Conservation (phyloP, 1,140 invertebrate species). For the Meloidogyne exigua region DNA sequence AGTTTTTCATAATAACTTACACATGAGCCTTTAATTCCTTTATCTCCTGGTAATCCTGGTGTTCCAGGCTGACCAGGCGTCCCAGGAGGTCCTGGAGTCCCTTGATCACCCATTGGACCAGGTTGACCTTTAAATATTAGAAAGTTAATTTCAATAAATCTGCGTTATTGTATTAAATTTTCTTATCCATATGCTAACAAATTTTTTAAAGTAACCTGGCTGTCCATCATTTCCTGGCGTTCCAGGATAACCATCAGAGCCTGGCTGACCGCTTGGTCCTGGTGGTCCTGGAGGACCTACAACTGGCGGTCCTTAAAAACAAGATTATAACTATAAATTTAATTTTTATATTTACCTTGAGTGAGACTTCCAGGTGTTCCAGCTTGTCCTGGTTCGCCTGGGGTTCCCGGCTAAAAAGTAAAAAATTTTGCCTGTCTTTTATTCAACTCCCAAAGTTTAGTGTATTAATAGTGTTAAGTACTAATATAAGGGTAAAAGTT, state of each 20-base stretch:
- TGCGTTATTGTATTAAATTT: background rate
- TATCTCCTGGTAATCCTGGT: conserved; percentile 1
- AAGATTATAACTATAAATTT: background rate
- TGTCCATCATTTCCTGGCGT: conserved; percentile 10
- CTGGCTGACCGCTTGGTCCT: background rate
- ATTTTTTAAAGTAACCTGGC: background rate
- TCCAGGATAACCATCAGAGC: conserved; percentile 14
- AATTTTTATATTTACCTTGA: background rate
- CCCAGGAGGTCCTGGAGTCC: background rate
- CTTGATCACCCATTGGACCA: conserved; percentile 9
- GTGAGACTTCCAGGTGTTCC: background rate
- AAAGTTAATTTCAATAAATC: background rate
- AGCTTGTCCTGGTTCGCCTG: conserved; percentile 14
- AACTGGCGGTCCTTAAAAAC: background rate
- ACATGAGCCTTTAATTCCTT: background rate
- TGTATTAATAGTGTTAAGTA: too few species aligned
- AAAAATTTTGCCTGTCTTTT: background rate
- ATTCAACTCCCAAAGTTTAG: too few species aligned
- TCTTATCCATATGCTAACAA: background rate
- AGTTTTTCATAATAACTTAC: background rate
- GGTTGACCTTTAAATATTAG: conserved; percentile 1
- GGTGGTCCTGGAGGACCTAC: conserved; percentile 11
- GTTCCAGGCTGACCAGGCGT: conserved; percentile 3
- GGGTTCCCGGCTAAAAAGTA: background rate
- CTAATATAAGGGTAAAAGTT: too few species aligned